phyloP scores from a whole-genome alignment of 2,113 vertebrate species.

The Nyctibius bracteatus region DNA sequence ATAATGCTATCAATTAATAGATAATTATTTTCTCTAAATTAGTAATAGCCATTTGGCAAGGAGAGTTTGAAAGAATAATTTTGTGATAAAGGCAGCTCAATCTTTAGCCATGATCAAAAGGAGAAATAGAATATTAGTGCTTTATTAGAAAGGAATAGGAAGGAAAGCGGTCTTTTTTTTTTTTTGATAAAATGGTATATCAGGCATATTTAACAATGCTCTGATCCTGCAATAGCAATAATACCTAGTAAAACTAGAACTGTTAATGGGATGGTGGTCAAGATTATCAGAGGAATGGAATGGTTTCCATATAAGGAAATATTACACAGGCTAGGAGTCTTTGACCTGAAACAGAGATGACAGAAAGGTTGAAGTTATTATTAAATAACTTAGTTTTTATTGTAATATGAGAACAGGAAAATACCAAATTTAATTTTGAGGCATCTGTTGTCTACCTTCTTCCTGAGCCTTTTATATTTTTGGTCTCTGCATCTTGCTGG shows the following conservation, averaged over 20 bases:
- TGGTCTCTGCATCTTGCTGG: neutral
- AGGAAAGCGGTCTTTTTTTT: neutral
- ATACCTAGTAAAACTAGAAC: neutral
- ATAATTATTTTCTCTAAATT: neutral
- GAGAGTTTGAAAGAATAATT: neutral
- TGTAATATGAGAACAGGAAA: neutral
- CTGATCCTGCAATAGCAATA: neutral
- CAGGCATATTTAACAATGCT: neutral
- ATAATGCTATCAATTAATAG: neutral
- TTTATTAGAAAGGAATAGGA: neutral
- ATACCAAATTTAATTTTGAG: neutral
- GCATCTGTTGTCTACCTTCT: neutral
- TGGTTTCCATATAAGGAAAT: neutral
- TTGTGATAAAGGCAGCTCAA: neutral
- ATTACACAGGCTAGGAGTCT: neutral
- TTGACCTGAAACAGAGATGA: neutral
- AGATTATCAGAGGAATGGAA: neutral
- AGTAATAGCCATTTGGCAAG: neutral
- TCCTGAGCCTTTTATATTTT: neutral
- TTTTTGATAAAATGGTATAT: neutral
- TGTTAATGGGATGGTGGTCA: neutral
- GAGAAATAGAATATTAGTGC: neutral
- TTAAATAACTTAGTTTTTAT: neutral
- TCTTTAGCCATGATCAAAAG: neutral
- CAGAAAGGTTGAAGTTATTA: neutral